Evolutionary conservation across 2,888 invertebrate species (phyloP), one percentile per base, ranked within the genome.

Genomic region (Apoda limacodes): DNA sequence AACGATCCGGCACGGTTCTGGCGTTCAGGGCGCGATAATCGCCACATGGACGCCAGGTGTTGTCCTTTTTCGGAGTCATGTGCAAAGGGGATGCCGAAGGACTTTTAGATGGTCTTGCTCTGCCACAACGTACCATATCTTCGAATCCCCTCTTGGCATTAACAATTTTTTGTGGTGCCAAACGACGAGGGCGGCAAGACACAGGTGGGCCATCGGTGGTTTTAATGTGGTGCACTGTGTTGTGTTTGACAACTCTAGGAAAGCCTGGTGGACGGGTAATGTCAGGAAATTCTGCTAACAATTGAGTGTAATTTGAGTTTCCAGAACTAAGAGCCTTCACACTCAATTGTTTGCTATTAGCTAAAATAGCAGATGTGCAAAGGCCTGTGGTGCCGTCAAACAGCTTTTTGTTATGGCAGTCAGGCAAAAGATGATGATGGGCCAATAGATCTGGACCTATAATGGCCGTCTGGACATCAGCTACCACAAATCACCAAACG

Each of bases 41-140:
- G 0, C 55, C 50, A 46, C 71, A 67, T 44, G 52, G 58, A 12
- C 56, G 53, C 31, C 40, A 49, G 25, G 25, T 22, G 13, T 37
- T 42, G 9, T 30, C 30, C 25, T 40, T 40, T 32, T 55, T 58
- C 2, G 43, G 43, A 4, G 43, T 50, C 37, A 53, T 24, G 30
- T 52, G 53, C 0, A 58, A 37, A 4, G 50, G 51, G 1, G 46
- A 48, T 4, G 57, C 30, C 60, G 55, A 62, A 4, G 46, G 33
- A 23, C 52, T 50, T 9, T 40, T 24, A 9, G 48, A 43, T 5
- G 43, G 40, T 6, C 47, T 10, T 21, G 44, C 42, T 4, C 41
- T 48, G 4, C 47, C 50, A 10, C 1, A 32, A 34, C 10, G n/a
- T n/a, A n/a, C n/a, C n/a, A n/a, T n/a, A n/a, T n/a, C n/a, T n/a